Evolutionary conservation across 2,113 vertebrate genomes (phyloP), one percentile per base, ranked within the genome.

Genomic region (Cyanocitta stelleri): DNA sequence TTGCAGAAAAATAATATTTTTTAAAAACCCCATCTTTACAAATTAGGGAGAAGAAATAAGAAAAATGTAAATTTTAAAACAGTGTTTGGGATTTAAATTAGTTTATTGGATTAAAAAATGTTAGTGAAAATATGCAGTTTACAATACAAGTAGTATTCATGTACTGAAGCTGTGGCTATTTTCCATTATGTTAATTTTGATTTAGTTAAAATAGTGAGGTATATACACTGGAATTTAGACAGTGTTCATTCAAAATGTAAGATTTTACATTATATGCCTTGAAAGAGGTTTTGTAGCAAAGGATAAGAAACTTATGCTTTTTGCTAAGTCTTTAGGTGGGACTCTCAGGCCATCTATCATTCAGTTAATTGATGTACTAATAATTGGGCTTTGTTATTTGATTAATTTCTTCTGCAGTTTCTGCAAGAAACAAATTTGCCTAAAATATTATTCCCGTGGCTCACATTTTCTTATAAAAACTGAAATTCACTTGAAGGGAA

Each of bases 1-100:
- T 91, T 93, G 68, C 58, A 95, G 67, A 49, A 93, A 97, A 89
- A 81, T 5, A 56, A 32, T 79, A 43, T 55, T 66, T 82, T 85
- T 69, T 46, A 46, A 52, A 69, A 64, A 58, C n/a, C 37, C 39
- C 13, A 43, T 15, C 27, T 59, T 44, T 68, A 69, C 17, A 61
- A 71, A 68, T 90, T 17, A 8, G 54, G 21, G 41, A 79, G 10
- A 72, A 37, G 18, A 72, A 39, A 80, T 61, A 52, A 82, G 16
- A 18, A 33, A 74, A 77, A 79, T 30, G 2, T 3, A 48, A 37
- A 58, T 24, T 61, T 52, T 27, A 37, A 68, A 75, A 29, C 32
- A 16, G 27, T 43, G 16, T 43, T 69, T n/a, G 20, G 11, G 33
- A 29, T 76, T 72, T 41, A 76, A 89, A 73, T 56, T 5, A 19